A percentile compares a stretch with the other conserved stretches of the same genome.
These are phyloP conservation scores for Conger conger DNA, from an alignment of 2,113 vertebrate genomes.

Conservation along the genomic window DNA sequence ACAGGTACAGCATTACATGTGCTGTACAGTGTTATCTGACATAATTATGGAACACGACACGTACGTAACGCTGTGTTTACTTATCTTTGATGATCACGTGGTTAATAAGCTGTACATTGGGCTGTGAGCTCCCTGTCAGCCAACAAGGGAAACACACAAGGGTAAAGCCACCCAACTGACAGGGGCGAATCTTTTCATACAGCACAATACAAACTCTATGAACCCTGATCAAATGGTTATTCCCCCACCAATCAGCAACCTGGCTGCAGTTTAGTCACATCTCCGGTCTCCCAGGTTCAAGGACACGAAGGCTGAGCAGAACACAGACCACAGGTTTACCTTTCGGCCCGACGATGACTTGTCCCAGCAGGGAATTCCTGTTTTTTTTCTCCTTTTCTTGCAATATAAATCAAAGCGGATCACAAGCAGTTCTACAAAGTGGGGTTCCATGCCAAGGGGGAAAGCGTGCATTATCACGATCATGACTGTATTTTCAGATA, in stretches of 20 bases:
- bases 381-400: background rate
- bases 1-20: background rate
- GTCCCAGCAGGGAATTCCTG: background rate
- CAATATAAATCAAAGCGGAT: background rate
- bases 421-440: background rate
- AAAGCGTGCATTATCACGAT: constrained; percentile 1
- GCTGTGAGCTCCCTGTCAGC: too few species aligned
- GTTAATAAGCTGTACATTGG: background rate
- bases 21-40: background rate
- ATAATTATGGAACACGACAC: background rate
- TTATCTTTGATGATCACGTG: background rate
- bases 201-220: background rate
- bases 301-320: background rate
- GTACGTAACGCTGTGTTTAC: background rate
- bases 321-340: background rate
- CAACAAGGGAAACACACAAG: too few species aligned
- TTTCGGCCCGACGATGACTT: background rate
- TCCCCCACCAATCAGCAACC: background rate
- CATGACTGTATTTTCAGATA: background rate
- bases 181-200: too few species aligned
- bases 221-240: background rate
- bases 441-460: background rate
- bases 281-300: background rate
- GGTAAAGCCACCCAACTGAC: too few species aligned
- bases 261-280: background rate